phyloP scores from a whole-genome alignment of 35 echinoderm and acorn worm genomes.

The Chiridota heheva region DNA sequence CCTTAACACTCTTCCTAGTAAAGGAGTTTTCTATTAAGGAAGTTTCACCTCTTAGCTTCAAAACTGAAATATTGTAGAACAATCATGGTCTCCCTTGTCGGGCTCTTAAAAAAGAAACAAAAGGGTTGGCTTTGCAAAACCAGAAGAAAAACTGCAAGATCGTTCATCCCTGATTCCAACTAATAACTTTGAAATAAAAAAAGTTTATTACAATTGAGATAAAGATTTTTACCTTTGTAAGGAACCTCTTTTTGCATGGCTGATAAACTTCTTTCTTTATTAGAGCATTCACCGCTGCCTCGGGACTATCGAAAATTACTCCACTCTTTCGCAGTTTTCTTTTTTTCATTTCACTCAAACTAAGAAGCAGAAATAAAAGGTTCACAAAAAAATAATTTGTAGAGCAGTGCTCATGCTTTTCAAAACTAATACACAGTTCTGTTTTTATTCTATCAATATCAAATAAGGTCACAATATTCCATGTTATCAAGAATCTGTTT shows the following conservation, averaged over 20 bases:
- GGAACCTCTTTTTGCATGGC: conserved; percentile 56
- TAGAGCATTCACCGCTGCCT: conserved; percentile 54
- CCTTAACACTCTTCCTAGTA: too few species aligned
- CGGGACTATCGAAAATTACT: conserved; percentile 61
- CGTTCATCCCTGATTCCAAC: too few species aligned
- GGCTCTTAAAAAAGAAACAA: background rate
- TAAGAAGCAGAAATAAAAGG: conserved; percentile 23
- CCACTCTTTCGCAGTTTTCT: conserved; percentile 71
- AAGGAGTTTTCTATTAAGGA: too few species aligned
- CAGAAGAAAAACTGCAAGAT: too few species aligned
- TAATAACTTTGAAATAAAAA: too few species aligned
- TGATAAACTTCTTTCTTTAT: conserved; percentile 51
- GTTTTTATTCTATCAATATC: background rate
- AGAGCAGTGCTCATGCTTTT: background rate
- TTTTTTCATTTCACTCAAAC: conserved; percentile 66
- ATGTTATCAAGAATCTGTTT: too few species aligned
- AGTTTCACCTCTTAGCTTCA: too few species aligned
- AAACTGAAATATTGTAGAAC: too few species aligned
- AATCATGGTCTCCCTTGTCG: too few species aligned
- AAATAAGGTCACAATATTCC: background rate
- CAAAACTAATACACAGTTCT: background rate
- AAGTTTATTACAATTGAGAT: too few species aligned
- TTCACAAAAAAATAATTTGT: conserved; percentile 1
- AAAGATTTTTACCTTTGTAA: conserved; percentile 77
- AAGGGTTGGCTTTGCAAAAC: background rate